Base-by-base conservation (phyloP, 2,113 vertebrate species). In the Sinocyclocheilus maitianheensis region DNA sequence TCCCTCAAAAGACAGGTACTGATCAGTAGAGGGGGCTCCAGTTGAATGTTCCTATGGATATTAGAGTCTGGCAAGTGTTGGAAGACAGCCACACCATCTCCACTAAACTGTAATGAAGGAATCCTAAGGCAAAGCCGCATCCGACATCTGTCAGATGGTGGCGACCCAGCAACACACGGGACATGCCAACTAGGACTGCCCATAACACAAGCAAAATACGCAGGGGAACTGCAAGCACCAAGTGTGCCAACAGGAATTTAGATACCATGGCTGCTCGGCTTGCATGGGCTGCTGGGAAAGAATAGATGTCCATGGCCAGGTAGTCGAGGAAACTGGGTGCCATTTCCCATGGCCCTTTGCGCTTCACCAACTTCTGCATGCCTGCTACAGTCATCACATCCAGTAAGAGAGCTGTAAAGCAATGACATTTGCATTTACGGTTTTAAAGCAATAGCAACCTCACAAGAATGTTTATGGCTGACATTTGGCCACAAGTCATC, bases 1-100 rank as follows among this genome's bases (percentile, higher is more conserved):
- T 77, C 40, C 65, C 40, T 58, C 40, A 86, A 55, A 62, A 55
- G 82, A 65, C 74, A 48, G 14, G n/a, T 65, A 81, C 8, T 30
- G 48, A 71, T 88, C 87, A 89, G 62, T 88, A 88, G 48, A 94
- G 80, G 34, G 91, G 89, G 62, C 90, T 92, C 94, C 94, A 95
- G 89, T 90, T 89, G 77, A 95, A 89, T 0, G 93, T 93, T 92
- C 96, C 97, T 83, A 97, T 95, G 0, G 97, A 97, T 92, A 97
- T 95, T 87, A 99, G 94, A 92, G 95, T 96, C 93, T 98, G 97
- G 84, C 97, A 99, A 9, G 97, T 97, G 84, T 94, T 95, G 16
- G 97, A 97, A 63, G 97, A 94, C 89, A 99, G 93, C 97, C 97
- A 99, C 24, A 99, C 94, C n/a, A 95, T 93, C 93, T 98, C 97